phyloP scores from a whole-genome alignment of 2,113 vertebrate genomes.

The Uria aalge region DNA sequence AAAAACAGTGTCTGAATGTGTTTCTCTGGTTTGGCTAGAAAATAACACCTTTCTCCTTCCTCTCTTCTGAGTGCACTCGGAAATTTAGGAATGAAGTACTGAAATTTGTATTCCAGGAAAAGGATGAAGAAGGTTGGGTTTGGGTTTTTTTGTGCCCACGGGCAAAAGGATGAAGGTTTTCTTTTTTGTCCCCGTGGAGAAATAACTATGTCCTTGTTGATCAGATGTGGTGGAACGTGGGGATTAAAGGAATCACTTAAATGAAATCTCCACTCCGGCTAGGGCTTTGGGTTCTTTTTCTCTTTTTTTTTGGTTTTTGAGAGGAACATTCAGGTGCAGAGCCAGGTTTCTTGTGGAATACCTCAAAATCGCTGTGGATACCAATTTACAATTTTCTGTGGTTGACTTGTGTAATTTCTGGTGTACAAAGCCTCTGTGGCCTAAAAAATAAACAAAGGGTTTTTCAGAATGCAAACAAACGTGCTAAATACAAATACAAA shows the following conservation, averaged over 20 bases:
- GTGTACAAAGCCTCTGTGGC: slow-evolving; percentile 39
- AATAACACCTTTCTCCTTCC: neutral
- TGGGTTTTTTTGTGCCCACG: neutral
- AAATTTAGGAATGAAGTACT: neutral
- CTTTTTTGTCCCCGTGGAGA: neutral
- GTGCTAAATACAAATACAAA: neutral
- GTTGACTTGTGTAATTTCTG: slow-evolving; percentile 55
- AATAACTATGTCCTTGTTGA: neutral
- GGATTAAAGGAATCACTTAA: neutral
- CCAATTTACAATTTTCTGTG: neutral
- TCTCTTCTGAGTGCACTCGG: neutral
- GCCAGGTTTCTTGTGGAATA: slow-evolving; percentile 43
- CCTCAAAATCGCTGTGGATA: slow-evolving; percentile 32
- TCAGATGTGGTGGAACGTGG: neutral
- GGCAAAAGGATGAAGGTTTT: neutral
- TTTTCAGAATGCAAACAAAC: neutral
- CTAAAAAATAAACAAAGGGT: neutral
- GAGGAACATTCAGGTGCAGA: slow-evolving; percentile 47
- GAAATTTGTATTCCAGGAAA: neutral
- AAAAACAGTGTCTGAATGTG: slow-evolving; percentile 15
- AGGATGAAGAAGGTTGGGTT: neutral
- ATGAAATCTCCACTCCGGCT: neutral
- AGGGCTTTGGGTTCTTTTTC: neutral
- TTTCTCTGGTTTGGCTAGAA: slow-evolving; percentile 17
- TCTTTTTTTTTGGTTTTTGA: neutral